Conservation (phyloP, 2,797 vertebrate species). For the Rallus crepitans region DNA sequence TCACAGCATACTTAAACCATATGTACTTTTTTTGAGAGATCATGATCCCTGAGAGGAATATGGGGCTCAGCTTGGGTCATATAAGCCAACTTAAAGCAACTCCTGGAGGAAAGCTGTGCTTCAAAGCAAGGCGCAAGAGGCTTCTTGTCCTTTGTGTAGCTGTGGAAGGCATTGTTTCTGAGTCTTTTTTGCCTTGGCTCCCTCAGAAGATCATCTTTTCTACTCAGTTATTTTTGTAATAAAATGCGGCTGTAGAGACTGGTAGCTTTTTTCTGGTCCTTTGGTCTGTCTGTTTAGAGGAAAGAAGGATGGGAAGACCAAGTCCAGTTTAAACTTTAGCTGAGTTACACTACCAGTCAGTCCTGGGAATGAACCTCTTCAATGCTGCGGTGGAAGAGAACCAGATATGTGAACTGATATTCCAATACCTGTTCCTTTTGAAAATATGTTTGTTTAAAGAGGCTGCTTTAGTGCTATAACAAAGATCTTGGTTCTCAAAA, state of each 20-base stretch:
- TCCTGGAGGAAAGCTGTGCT: background rate
- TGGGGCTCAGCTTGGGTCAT: background rate
- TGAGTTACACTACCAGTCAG: background rate
- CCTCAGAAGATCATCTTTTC: background rate
- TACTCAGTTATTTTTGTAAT: conserved; percentile 20
- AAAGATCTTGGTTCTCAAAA: background rate
- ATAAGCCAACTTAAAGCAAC: background rate
- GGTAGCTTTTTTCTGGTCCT: background rate
- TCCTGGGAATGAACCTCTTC: background rate
- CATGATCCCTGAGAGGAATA: background rate
- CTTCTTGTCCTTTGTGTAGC: background rate
- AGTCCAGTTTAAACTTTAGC: background rate
- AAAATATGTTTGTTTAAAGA: background rate
- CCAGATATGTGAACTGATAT: background rate
- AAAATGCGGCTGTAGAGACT: background rate
- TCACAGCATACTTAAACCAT: background rate
- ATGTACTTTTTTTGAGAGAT: background rate
- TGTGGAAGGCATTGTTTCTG: background rate
- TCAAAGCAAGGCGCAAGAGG: background rate
- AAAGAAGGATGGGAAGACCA: background rate
- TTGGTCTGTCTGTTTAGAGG: background rate
- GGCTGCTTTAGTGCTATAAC: background rate
- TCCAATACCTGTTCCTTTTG: background rate
- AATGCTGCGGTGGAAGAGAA: background rate
- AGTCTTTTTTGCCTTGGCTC: background rate